Evolutionary conservation across 2,888 invertebrate species (phyloP), one percentile per base, ranked within the genome.

Genomic region (Lypha dubia): DNA sequence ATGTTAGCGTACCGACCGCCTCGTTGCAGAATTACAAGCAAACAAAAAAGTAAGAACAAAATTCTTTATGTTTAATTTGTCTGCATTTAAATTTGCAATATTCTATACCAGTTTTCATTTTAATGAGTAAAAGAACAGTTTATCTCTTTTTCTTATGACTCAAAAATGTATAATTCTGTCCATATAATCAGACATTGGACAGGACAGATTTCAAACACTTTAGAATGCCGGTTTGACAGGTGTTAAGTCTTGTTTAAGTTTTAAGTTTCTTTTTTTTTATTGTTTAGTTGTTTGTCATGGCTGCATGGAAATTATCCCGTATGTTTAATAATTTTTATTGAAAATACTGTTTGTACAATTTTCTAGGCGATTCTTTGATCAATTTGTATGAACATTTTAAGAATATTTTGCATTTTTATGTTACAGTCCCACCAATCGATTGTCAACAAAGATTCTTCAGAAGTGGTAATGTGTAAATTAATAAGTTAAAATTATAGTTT

Each of bases 231-330:
- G 53, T 62, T 67, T 56, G 56, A 28, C 62, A 71, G 46, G 46
- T 79, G 62, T 38, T 65, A 56, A 65, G 71, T 65, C 56, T 56
- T 46, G 53, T 51, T 53, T 68, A 35, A 60, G 41, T 41, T 53
- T 24, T 17, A 22, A 44, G n/a, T n/a, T n/a, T n/a, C n/a, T n/a
- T 20, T 35, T 44, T 41, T 56, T 75, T 44, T 75, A 58, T 46
- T 67, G 58, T 58, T 76, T 76, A n/a, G 20, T 15, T 24, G 46
- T 58, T 51, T 15, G 15, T 7, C n/a, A 28, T 17, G 9, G 53
- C 4, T 11, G 8, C 3, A 22, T 60, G 41, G 32, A 44, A 24
- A 62, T 46, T 46, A 11, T 5, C 35, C 8, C 9, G 35, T 35
- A 6, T 13, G 73, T 32, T 62, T 32, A 15, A 17, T 8, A 62